Evolutionary conservation across 2,113 vertebrate genomes (phyloP).

Genomic region (Thunnus maccoyii): DNA sequence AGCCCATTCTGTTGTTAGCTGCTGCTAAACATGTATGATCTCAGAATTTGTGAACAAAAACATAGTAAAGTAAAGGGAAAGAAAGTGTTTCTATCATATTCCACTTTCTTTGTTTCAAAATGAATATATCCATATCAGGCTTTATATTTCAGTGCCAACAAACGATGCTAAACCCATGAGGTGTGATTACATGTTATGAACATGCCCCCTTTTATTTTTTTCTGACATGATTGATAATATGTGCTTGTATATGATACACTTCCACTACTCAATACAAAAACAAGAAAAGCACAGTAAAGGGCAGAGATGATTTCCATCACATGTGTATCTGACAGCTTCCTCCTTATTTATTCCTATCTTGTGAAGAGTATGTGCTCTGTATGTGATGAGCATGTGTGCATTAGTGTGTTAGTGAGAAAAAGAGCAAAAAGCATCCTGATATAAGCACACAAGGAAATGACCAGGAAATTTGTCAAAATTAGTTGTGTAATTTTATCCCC

Average conservation of each 20-base stretch:
- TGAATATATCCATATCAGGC: too few species aligned
- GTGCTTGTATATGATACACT: not conserved
- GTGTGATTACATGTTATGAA: not conserved
- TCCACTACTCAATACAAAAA: not conserved
- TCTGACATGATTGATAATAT: not conserved
- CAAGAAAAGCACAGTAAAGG: not conserved
- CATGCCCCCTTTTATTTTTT: not conserved
- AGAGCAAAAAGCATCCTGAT: not conserved
- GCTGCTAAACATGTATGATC: not conserved
- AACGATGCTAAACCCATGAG: not conserved
- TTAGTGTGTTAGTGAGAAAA: not conserved
- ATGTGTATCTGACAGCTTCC: conserved; percentile 4
- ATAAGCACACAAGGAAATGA: not conserved
- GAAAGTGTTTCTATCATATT: too few species aligned
- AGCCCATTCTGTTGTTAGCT: not conserved
- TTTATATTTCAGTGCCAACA: too few species aligned
- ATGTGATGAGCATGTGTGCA: not conserved
- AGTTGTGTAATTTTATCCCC: not conserved
- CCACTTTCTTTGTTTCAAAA: too few species aligned
- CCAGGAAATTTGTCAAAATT: conserved; percentile 4
- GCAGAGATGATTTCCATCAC: not conserved
- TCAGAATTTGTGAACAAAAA: not conserved
- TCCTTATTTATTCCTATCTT: not conserved
- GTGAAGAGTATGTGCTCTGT: not conserved
- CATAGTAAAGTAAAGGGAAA: too few species aligned